Evolutionary conservation across 2,797 vertebrate species (phyloP).

Genomic region (Percopsis omiscomaycus): DNA sequence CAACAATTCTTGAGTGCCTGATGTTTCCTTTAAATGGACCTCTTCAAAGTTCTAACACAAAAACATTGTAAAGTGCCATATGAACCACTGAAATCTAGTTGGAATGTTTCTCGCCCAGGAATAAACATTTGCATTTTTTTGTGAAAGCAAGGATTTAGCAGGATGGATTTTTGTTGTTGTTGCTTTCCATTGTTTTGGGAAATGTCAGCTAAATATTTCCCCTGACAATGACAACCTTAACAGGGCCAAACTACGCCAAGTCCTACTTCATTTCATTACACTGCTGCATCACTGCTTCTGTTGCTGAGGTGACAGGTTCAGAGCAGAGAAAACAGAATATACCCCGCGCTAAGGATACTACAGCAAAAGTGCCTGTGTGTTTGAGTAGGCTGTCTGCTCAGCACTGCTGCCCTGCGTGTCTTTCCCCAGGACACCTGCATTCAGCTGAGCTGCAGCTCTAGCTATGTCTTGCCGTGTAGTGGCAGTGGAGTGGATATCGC

Average conservation of each 20-base stretch:
- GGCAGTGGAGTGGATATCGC: constrained; percentile 17
- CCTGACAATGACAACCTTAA: too few relatives aligned
- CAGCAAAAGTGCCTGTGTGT: neutral
- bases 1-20: neutral
- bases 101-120: too few relatives aligned
- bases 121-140: too few relatives aligned
- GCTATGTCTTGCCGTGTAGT: constrained; percentile 27
- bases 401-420: constrained; percentile 33
- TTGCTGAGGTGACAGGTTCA: constrained; percentile 55
- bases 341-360: constrained; percentile 13
- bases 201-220: too few relatives aligned
- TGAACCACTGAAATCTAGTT: neutral
- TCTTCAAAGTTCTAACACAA: neutral
- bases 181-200: too few relatives aligned
- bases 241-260: neutral
- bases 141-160: too few relatives aligned
- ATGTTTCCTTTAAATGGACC: neutral
- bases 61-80: neutral
- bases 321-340: constrained; percentile 38
- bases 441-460: constrained; percentile 34
- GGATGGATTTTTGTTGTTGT: too few relatives aligned
- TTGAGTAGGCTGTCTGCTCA: neutral
- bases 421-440: constrained; percentile 33
- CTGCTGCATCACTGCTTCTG: constrained; percentile 34
- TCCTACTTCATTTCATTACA: constrained; percentile 20